Evolutionary conservation across 1,140 invertebrate genomes (phyloP).

Genomic region (Zaprionus inermis): DNA sequence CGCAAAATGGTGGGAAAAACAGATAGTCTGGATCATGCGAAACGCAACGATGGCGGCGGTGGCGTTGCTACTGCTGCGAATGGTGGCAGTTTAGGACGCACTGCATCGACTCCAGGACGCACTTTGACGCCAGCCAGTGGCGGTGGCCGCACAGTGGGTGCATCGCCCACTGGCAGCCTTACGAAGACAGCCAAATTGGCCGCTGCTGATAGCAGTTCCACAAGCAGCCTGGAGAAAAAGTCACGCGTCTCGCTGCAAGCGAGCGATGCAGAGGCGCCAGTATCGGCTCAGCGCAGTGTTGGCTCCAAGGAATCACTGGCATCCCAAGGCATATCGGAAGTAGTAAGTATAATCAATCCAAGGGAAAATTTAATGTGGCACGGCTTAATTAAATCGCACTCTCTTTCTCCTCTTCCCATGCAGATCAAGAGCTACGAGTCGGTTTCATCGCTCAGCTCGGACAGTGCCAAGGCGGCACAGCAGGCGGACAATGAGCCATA

Average conservation of each 20-base stretch:
- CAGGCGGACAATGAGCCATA: constrained; percentile 88
- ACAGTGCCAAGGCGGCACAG: constrained; percentile 74
- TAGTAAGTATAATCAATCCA: constrained; percentile 65
- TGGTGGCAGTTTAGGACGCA: constrained; percentile 63
- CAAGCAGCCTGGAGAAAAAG: constrained; percentile 80
- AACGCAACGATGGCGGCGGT: constrained; percentile 55
- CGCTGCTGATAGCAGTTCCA: constrained; percentile 73
- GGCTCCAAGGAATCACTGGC: constrained; percentile 82
- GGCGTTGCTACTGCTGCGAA: constrained; percentile 19
- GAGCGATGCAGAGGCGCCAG: constrained; percentile 56
- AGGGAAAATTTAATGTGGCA: not conserved
- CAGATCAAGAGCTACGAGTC: constrained; percentile 88
- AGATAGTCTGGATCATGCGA: constrained; percentile 76
- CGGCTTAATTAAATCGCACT: not conserved
- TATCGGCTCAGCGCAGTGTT: constrained; percentile 46
- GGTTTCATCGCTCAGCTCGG: constrained; percentile 86
- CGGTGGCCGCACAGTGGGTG: constrained; percentile 47
- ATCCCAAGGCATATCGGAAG: constrained; percentile 83
- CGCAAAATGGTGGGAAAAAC: constrained; percentile 78
- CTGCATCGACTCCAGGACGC: constrained; percentile 61
- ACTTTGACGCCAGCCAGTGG: constrained; percentile 52
- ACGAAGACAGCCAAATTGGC: constrained; percentile 68
- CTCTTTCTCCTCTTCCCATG: not conserved
- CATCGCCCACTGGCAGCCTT: constrained; percentile 77
- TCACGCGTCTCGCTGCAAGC: constrained; percentile 70